Evolutionary conservation across 2,113 vertebrate species (phyloP).

Genomic region (Coryphaenoides rupestris): DNA sequence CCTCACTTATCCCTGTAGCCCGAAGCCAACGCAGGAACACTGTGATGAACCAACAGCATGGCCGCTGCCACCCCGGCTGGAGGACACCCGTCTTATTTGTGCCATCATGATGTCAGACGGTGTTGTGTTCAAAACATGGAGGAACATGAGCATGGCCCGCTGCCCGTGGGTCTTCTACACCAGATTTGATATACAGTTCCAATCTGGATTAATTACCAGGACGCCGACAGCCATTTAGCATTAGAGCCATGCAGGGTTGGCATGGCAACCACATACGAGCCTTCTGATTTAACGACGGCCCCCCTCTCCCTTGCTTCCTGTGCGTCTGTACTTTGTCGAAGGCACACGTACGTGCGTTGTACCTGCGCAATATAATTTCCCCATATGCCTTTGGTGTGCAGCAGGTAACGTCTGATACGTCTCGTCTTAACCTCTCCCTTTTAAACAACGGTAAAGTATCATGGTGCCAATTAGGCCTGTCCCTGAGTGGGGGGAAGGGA

Average conservation of each 20-base stretch:
- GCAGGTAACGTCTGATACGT: constrained; percentile 43
- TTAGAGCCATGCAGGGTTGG: not conserved
- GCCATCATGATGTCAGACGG: not conserved
- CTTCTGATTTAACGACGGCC: constrained; percentile 1
- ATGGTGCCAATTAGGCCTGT: constrained; percentile 70
- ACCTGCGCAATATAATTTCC: not conserved
- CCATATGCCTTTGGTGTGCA: not conserved
- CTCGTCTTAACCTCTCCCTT: constrained; percentile 62
- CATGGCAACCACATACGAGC: not conserved
- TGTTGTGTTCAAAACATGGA: not conserved
- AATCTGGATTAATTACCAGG: not conserved
- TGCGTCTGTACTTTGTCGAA: not conserved
- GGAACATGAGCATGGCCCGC: not conserved
- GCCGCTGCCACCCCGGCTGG: too few relatives aligned
- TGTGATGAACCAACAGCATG: too few relatives aligned
- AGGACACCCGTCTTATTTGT: too few relatives aligned
- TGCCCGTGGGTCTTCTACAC: not conserved
- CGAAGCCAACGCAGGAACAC: too few relatives aligned
- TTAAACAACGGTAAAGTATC: constrained; percentile 73
- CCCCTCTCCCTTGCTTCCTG: not conserved
- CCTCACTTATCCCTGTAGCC: too few relatives aligned
- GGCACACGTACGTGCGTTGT: not conserved
- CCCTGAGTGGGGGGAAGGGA: constrained; percentile 58
- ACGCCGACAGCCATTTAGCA: not conserved
- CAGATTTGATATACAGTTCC: not conserved